Conservation (phyloP, 2,113 vertebrate species). For the Numida meleagris region DNA sequence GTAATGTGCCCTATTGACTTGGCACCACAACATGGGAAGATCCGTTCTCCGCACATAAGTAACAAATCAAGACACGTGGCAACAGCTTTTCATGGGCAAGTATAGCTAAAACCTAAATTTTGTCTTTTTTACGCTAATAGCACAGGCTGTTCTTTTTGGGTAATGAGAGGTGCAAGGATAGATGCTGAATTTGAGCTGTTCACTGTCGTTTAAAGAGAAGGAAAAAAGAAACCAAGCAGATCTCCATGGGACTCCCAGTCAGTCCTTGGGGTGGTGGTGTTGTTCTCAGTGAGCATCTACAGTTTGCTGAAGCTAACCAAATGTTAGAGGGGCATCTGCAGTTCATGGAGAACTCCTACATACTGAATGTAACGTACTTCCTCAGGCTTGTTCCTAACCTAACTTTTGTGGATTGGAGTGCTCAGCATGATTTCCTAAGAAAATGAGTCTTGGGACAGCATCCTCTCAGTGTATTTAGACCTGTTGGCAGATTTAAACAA, state of each 20-base stretch:
- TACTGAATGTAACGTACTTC: background rate
- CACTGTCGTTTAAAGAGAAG: background rate
- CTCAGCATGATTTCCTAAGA: background rate
- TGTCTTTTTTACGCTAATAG: background rate
- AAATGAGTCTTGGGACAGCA: slow-evolving; percentile 14
- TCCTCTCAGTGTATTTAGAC: background rate
- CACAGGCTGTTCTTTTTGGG: background rate
- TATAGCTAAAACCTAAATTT: background rate
- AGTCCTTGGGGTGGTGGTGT: background rate
- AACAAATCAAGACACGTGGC: background rate
- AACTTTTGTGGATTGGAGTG: background rate
- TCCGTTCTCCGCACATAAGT: background rate
- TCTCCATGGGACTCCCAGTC: background rate
- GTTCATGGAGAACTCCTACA: background rate
- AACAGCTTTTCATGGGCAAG: background rate
- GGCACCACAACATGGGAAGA: background rate
- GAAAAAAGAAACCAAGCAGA: background rate
- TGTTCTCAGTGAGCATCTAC: background rate
- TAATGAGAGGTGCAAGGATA: background rate
- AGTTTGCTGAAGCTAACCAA: background rate
- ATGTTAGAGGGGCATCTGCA: background rate
- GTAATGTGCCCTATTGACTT: background rate
- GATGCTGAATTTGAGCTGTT: background rate
- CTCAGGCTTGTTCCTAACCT: background rate
- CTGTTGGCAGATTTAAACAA: slow-evolving; percentile 15